Evolutionary conservation across 1,140 invertebrate genomes (phyloP).

Genomic region (Dendrolimus kikuchii): DNA sequence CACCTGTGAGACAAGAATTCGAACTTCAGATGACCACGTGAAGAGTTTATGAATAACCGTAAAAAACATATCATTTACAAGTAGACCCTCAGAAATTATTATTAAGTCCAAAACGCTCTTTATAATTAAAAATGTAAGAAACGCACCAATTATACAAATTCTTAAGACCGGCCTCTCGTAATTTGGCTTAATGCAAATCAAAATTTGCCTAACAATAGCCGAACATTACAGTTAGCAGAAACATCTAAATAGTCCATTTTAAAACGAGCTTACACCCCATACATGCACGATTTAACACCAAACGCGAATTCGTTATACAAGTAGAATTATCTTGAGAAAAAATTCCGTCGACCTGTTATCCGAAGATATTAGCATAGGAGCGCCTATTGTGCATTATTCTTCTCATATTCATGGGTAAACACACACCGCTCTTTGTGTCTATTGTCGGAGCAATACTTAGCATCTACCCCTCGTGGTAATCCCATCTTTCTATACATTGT

Average conservation of each 20-base stretch:
- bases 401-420: constrained; percentile 67
- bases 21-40: no score
- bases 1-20: no score
- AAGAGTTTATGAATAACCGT: no score
- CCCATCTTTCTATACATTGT: constrained; percentile 45
- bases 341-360: constrained; percentile 57
- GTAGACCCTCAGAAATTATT: no score
- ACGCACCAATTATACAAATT: constrained; percentile 3
- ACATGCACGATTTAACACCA: constrained; percentile 63
- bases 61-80: no score
- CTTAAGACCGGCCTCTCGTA: background rate
- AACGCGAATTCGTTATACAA: constrained; percentile 70
- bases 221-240: constrained; percentile 38
- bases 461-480: constrained; percentile 58
- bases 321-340: constrained; percentile 63
- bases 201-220: constrained; percentile 57
- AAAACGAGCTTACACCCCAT: constrained; percentile 52
- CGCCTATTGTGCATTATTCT: constrained; percentile 56
- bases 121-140: no score
- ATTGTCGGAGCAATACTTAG: constrained; percentile 66
- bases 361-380: constrained; percentile 56
- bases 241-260: constrained; percentile 61
- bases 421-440: constrained; percentile 61
- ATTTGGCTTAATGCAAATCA: no score
- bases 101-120: no score